These are phyloP conservation scores for Lerema accius DNA, from an alignment of 1,140 invertebrate species.

Conservation along the genomic window DNA sequence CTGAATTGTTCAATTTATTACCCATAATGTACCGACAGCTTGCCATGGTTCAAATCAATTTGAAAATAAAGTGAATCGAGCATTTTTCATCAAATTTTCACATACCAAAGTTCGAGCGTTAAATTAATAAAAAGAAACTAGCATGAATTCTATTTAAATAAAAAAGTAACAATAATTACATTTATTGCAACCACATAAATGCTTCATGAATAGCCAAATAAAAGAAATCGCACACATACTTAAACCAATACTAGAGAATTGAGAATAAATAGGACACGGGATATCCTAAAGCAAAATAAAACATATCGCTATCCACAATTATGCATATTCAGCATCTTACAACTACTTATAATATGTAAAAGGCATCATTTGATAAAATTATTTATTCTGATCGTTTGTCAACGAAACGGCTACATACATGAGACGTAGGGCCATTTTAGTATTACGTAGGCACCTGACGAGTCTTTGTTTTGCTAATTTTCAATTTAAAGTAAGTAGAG, in stretches of 20 bases:
- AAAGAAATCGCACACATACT: conserved; percentile 45
- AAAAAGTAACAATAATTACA: conserved; percentile 50
- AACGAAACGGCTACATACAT: conserved; percentile 64
- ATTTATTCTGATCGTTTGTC: conserved; percentile 53
- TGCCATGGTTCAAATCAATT: conserved; percentile 14
- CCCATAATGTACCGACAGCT: conserved; percentile 16
- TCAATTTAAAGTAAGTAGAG: too few species aligned
- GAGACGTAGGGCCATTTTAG: too few species aligned
- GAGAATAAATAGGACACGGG: conserved; percentile 45
- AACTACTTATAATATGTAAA: conserved; percentile 77
- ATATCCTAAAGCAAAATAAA: conserved; percentile 42
- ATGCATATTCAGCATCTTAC: conserved; percentile 65
- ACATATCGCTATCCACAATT: conserved; percentile 67
- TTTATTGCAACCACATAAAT: conserved; percentile 52
- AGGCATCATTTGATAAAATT: conserved; percentile 73
- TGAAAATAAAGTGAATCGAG: too few species aligned
- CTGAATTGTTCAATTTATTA: conserved; percentile 27
- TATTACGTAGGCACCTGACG: too few species aligned
- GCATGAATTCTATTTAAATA: conserved; percentile 30
- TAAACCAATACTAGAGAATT: conserved; percentile 45
- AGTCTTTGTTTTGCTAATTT: too few species aligned
- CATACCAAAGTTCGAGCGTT: conserved; percentile 3
- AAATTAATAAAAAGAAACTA: conserved; percentile 19
- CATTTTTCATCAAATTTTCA: too few species aligned
- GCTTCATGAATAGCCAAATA: conserved; percentile 46